Evolutionary conservation across 2,797 vertebrate genomes (phyloP).

Genomic region (Orestias chungarensis): DNA sequence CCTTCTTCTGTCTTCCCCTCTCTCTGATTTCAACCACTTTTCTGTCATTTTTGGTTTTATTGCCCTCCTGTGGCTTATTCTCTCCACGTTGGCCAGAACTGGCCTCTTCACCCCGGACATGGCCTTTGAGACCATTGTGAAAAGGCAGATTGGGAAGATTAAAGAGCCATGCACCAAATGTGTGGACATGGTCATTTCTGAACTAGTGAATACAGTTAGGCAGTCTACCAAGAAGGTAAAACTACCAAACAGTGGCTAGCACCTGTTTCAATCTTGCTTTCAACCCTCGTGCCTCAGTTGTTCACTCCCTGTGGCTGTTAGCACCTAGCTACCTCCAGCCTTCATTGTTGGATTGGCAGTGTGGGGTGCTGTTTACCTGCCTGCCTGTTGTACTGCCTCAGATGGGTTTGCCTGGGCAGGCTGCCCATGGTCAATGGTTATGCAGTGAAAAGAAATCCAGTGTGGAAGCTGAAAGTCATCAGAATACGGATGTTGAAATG

Average conservation of each 20-base stretch:
- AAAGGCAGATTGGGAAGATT: slow-evolving; percentile 99
- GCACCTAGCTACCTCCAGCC: slow-evolving; percentile 54
- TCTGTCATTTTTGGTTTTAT: slow-evolving; percentile 45
- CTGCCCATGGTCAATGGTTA: slow-evolving; percentile 63
- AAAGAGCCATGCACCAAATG: slow-evolving; percentile 99
- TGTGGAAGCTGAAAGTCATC: slow-evolving; percentile 69
- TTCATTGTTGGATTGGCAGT: slow-evolving; percentile 53
- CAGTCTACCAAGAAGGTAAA: slow-evolving; percentile 99
- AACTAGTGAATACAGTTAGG: slow-evolving; percentile 99
- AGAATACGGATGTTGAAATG: slow-evolving; percentile 46
- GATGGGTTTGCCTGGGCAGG: slow-evolving; percentile 59
- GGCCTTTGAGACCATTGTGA: slow-evolving; percentile 99
- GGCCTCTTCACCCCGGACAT: slow-evolving; percentile 99
- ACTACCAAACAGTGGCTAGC: slow-evolving; percentile 44
- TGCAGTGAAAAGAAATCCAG: slow-evolving; percentile 45
- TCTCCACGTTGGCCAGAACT: slow-evolving; percentile 88
- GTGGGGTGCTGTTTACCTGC: slow-evolving; percentile 51
- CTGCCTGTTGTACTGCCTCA: slow-evolving; percentile 52
- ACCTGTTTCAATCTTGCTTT: slow-evolving; percentile 37
- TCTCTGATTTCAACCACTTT: slow-evolving; percentile 46
- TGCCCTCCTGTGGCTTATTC: slow-evolving; percentile 60
- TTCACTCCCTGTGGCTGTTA: slow-evolving; percentile 49
- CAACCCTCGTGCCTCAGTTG: slow-evolving; percentile 49
- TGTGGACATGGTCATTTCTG: slow-evolving; percentile 99
- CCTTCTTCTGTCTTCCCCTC: slow-evolving; percentile 44